phyloP scores from a whole-genome alignment of 2,888 invertebrate genomes.

The Augiades crinisus region DNA sequence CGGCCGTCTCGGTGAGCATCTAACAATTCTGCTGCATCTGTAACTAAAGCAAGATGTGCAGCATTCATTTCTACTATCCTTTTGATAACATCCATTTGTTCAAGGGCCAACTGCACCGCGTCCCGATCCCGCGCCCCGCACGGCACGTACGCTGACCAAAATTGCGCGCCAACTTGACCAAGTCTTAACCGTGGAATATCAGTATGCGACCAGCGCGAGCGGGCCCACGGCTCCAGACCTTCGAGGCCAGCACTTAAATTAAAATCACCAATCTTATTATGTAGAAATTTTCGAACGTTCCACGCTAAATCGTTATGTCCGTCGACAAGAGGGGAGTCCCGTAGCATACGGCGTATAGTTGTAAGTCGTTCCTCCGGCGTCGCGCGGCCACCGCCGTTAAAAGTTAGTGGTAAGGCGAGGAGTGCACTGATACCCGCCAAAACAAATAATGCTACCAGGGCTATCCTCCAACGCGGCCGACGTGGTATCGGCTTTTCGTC shows the following conservation, averaged over 20 bases:
- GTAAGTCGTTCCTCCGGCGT: conserved; percentile 84
- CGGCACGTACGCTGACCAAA: conserved; percentile 94
- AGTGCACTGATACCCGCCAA: conserved; percentile 82
- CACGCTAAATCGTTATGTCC: conserved; percentile 94
- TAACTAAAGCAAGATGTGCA: conserved; percentile 86
- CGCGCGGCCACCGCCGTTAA: conserved; percentile 70
- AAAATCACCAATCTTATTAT: conserved; percentile 87
- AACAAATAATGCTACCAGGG: conserved; percentile 81
- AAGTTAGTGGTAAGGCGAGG: conserved; percentile 80
- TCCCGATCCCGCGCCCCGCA: conserved; percentile 92
- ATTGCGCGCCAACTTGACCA: conserved; percentile 94
- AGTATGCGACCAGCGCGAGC: conserved; percentile 95
- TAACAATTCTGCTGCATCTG: conserved; percentile 85
- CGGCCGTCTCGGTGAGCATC: conserved; percentile 88
- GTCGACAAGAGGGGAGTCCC: conserved; percentile 87
- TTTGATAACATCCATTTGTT: conserved; percentile 92
- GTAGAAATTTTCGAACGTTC: conserved; percentile 93
- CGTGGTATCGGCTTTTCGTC: conserved; percentile 76
- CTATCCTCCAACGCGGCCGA: conserved; percentile 79
- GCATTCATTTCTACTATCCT: conserved; percentile 87
- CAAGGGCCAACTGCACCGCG: conserved; percentile 91
- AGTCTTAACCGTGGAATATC: conserved; percentile 92
- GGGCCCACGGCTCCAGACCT: conserved; percentile 90
- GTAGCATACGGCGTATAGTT: conserved; percentile 83
- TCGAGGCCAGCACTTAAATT: conserved; percentile 85